Evolutionary conservation across 2,113 vertebrate species (phyloP).

Genomic region (Lycocorax pyrrhopterus): DNA sequence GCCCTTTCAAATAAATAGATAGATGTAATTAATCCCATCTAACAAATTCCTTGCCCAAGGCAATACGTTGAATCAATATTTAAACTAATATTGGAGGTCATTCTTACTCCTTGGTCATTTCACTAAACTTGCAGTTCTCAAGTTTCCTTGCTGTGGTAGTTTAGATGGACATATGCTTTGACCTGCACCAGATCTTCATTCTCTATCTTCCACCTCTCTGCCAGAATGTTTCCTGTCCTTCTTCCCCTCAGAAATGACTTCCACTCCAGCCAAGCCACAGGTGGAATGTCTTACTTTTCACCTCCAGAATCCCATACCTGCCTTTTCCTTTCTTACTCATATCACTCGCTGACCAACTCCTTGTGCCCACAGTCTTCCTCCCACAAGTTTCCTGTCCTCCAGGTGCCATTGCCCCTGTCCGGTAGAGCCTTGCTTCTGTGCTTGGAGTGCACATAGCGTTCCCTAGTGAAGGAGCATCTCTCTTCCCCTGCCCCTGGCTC

Average conservation of each 20-base stretch:
- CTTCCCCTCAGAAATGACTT: neutral
- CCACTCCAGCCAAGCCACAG: neutral
- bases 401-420: neutral
- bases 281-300: neutral
- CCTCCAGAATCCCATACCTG: neutral
- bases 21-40: neutral
- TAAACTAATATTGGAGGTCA: neutral
- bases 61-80: neutral
- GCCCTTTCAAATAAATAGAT: conserved; percentile 23
- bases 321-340: neutral
- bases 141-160: neutral
- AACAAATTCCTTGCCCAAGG: neutral
- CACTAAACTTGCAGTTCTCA: neutral
- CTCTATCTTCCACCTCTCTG: neutral
- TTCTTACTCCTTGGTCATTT: neutral
- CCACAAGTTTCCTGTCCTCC: neutral
- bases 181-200: neutral
- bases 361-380: neutral
- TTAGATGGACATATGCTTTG: neutral
- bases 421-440: neutral
- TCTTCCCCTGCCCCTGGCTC: neutral
- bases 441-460: neutral
- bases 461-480: neutral
- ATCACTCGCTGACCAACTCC: neutral
- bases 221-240: neutral